Base-by-base conservation (phyloP, 2,797 vertebrate species). In the Argya squamiceps region DNA sequence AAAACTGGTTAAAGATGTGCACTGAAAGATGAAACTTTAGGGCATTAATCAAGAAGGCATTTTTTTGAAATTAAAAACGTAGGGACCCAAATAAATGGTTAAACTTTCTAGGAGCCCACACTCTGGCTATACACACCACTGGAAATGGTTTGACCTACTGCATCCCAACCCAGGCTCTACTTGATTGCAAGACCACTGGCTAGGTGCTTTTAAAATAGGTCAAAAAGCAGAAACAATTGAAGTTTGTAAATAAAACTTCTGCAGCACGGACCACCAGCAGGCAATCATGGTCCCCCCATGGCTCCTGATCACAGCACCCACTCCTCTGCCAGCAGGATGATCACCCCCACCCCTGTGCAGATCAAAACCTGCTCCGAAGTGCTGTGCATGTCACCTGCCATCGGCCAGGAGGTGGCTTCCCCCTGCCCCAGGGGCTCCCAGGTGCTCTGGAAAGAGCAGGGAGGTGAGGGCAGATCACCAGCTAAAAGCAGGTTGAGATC, bases 231-330 rank as follows among this genome's bases (percentile, higher is more conserved):
- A 76, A 90, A 73, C 0, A 1, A 21, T 0, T 24, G 20, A 76
- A 10, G 13, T 58, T 74, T 15, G 10, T 39, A 68, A 76, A 56
- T 0, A 3, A 73, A 79, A 50, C 22, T 70, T 43, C n/a, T 67
- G 55, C 44, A 62, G 67, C 58, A 43, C 4, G 13, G 74, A 60
- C 4, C 22, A n/a, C 11, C 39, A 18, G 68, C 0, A 7, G 34
- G 43, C 49, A 50, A 37, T 6, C 3, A 11, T 5, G 6, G 12
- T 36, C 3, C 3, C 7, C 8, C 7, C 0, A 0, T 12, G 20
- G 23, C 20, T 71, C 24, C 50, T 2, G 6, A 30, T 37, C 10
- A n/a, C 43, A 24, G 36, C 2, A 2, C 22, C 46, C 27, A 2
- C 41, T 47, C 29, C 64, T 47, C 60, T 49, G 41, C 39, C n/a